These are phyloP conservation scores for Trissoscelio sp. DNA, from an alignment of 2,888 invertebrate species.

Conservation along the genomic window DNA sequence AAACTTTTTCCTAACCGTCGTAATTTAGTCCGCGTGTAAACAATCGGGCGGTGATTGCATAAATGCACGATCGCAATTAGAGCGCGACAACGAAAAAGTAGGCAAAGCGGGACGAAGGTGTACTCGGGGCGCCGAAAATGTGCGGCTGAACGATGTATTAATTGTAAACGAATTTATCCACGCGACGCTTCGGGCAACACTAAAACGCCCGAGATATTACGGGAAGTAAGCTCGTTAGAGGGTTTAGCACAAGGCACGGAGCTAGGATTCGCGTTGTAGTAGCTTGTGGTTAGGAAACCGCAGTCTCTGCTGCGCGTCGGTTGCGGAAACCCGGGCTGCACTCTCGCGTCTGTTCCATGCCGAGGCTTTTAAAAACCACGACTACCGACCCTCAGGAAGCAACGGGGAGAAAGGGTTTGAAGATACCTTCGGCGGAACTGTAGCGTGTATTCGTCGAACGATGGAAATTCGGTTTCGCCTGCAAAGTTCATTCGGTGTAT, in stretches of 20 bases:
- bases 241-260: constrained; percentile 76
- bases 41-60: constrained; percentile 22
- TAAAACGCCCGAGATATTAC: constrained; percentile 80
- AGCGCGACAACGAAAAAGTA: not conserved
- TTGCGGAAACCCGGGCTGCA: constrained; percentile 75
- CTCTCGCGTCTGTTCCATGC: constrained; percentile 75
- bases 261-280: constrained; percentile 76
- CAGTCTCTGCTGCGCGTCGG: constrained; percentile 80
- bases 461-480: constrained; percentile 68
- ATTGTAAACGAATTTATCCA: constrained; percentile 80
- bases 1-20: constrained; percentile 38
- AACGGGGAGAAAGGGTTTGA: constrained; percentile 58
- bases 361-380: constrained; percentile 80
- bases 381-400: constrained; percentile 72
- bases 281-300: constrained; percentile 81
- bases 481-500: constrained; percentile 66
- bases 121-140: constrained; percentile 65
- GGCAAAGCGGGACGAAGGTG: not conserved
- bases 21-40: constrained; percentile 21
- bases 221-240: constrained; percentile 82
- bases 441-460: constrained; percentile 66
- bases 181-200: constrained; percentile 76
- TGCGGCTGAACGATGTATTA: constrained; percentile 75
- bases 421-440: constrained; percentile 66
- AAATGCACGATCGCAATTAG: constrained; percentile 27